Percentiles rank a stretch among this genome's conserved stretches.
phyloP scores from a whole-genome alignment of 2,797 vertebrate genomes.

The Chromobotia macracanthus region DNA sequence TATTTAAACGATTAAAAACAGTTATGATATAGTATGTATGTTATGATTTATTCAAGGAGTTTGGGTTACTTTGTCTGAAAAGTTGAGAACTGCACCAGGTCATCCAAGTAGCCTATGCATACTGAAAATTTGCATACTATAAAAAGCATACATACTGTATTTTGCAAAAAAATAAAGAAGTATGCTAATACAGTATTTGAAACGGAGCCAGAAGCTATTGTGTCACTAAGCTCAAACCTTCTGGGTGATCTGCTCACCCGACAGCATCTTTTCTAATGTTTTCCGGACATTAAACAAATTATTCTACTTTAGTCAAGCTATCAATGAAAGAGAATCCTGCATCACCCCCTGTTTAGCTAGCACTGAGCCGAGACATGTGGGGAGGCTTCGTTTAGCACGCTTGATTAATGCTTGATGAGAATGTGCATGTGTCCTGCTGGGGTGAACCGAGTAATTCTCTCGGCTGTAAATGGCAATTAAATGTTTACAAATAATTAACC shows the following conservation, averaged over 20 bases:
- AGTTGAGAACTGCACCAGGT: not conserved
- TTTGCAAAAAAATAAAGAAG: not conserved
- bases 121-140: not conserved
- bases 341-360: slow-evolving; percentile 4
- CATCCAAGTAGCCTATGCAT: not conserved
- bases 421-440: slow-evolving; percentile 58
- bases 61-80: not conserved
- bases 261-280: not conserved
- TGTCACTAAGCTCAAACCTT: not conserved
- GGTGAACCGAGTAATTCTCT: slow-evolving; percentile 55
- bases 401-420: slow-evolving; percentile 62
- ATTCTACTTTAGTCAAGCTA: slow-evolving; percentile 7
- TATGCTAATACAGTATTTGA: not conserved
- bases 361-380: slow-evolving; percentile 4
- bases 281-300: not conserved
- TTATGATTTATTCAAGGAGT: not conserved
- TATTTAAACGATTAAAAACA: too few species aligned
- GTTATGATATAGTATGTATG: too few species aligned
- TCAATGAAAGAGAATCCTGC: slow-evolving; percentile 2
- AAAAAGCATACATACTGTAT: not conserved
- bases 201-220: not conserved
- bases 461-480: slow-evolving; percentile 61
- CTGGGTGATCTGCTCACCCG: slow-evolving; percentile 7
- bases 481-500: slow-evolving; percentile 53
- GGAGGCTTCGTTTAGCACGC: slow-evolving; percentile 44